phyloP scores from a whole-genome alignment of 1,140 invertebrate species.

The Drosophila ironensis region DNA sequence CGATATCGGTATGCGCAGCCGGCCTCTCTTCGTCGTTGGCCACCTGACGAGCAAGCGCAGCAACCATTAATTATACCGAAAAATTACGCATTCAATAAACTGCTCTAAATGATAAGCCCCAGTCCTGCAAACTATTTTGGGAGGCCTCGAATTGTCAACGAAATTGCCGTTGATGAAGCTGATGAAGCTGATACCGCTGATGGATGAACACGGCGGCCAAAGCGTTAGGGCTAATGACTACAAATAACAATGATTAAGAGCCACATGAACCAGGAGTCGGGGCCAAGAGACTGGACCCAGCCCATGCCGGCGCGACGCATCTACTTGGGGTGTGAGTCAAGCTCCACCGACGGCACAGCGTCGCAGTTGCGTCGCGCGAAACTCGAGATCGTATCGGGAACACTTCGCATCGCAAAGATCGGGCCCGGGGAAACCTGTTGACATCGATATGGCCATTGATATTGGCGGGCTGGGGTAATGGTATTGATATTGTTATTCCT shows the following conservation, averaged over 20 bases:
- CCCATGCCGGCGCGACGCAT: background rate
- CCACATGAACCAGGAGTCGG: conserved; percentile 17
- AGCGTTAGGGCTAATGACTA: conserved; percentile 61
- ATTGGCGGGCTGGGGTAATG: conserved; percentile 44
- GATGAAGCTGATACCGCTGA: conserved; percentile 37
- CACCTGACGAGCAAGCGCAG: conserved; percentile 55
- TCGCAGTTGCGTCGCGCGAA: conserved; percentile 36
- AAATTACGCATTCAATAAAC: conserved; percentile 69
- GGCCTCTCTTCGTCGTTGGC: conserved; percentile 19
- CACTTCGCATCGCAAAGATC: conserved; percentile 26
- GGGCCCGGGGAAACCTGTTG: conserved; percentile 60
- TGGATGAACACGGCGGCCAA: conserved; percentile 70
- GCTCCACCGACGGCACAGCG: conserved; percentile 39
- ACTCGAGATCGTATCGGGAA: conserved; percentile 49
- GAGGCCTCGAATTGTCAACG: conserved; percentile 65
- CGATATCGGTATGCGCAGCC: conserved; percentile 1
- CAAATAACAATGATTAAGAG: conserved; percentile 78
- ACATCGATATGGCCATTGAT: conserved; percentile 67
- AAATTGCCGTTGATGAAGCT: conserved; percentile 67
- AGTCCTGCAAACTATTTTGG: conserved; percentile 52
- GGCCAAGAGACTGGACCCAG: background rate
- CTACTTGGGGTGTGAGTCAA: conserved; percentile 16
- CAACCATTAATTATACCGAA: conserved; percentile 68
- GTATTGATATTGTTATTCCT: conserved; percentile 66
- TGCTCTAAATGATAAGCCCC: conserved; percentile 70